A percentile compares a stretch with the other conserved stretches of the same genome.
These are phyloP conservation scores for Autographa pulchrina DNA, from an alignment of 2,888 invertebrate species.

Conservation along the genomic window DNA sequence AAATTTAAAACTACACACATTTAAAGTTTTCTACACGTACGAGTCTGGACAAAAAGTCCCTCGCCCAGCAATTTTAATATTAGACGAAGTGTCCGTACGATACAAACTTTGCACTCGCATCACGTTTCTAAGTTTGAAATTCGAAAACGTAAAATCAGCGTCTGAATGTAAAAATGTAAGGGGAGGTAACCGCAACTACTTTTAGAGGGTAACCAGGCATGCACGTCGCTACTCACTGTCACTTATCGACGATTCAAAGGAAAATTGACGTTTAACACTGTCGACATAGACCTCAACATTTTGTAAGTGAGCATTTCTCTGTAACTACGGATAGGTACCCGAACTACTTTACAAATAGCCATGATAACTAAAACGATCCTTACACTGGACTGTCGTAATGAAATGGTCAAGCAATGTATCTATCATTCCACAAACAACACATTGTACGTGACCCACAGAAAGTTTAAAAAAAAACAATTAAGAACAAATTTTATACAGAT, in stretches of 20 bases:
- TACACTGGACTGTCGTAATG: not conserved
- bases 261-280: constrained; percentile 77
- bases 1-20: constrained; percentile 43
- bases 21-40: constrained; percentile 53
- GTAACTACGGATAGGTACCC: constrained; percentile 38
- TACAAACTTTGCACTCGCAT: constrained; percentile 75
- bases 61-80: constrained; percentile 69
- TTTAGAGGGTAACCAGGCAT: constrained; percentile 50
- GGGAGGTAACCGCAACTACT: constrained; percentile 65
- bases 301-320: constrained; percentile 67
- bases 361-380: not conserved
- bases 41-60: constrained; percentile 38
- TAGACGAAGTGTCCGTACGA: constrained; percentile 73
- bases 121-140: constrained; percentile 82
- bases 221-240: constrained; percentile 72
- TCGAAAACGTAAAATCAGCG: constrained; percentile 83
- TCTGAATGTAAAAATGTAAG: constrained; percentile 80
- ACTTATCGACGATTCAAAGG: constrained; percentile 78
- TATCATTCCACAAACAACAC: not conserved
- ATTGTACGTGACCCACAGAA: not conserved
- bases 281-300: constrained; percentile 66
- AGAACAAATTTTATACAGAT: constrained; percentile 50
- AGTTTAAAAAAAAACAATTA: constrained; percentile 41
- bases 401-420: not conserved
- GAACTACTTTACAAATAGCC: constrained; percentile 11